These are phyloP conservation scores for Polymixis flavicincta DNA, from an alignment of 2,888 invertebrate genomes.

Conservation along the genomic window DNA sequence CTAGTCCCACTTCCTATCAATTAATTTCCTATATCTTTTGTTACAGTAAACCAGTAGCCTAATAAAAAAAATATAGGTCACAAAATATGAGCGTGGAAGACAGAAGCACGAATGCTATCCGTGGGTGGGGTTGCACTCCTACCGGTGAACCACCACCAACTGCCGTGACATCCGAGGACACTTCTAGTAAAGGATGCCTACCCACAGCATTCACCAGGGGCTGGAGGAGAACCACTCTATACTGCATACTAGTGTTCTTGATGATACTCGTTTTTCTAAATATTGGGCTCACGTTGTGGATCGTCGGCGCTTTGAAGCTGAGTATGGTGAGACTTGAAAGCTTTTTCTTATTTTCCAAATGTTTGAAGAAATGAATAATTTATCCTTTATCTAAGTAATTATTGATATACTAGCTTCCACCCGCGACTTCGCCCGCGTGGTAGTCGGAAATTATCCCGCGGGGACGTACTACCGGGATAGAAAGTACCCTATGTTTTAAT, in stretches of 20 bases:
- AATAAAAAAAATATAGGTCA: conserved; percentile 13
- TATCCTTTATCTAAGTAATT: not conserved
- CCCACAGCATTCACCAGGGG: conserved; percentile 88
- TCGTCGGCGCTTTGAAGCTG: conserved; percentile 98
- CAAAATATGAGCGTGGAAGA: conserved; percentile 77
- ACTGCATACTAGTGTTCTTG: conserved; percentile 95
- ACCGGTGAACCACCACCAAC: conserved; percentile 81
- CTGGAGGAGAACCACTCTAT: conserved; percentile 98
- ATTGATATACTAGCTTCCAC: too few species aligned
- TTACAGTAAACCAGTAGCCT: conserved; percentile 61
- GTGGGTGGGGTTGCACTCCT: conserved; percentile 87
- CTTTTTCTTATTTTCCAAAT: not conserved
- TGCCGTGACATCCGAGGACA: conserved; percentile 66
- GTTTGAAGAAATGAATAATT: not conserved
- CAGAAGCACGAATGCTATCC: conserved; percentile 75
- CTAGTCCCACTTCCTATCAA: not conserved
- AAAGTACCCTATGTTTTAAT: too few species aligned
- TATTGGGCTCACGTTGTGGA: conserved; percentile 98
- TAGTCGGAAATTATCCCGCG: too few species aligned
- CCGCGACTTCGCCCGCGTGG: too few species aligned
- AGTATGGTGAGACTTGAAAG: conserved; percentile 94
- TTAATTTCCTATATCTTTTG: conserved; percentile 61
- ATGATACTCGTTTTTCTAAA: conserved; percentile 97
- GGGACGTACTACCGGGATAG: too few species aligned
- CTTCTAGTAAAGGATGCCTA: conserved; percentile 72